A percentile compares a stretch with the other conserved stretches of the same genome.
Evolutionary conservation across 2,797 vertebrate genomes (phyloP).

Genomic region (Chanos chanos): DNA sequence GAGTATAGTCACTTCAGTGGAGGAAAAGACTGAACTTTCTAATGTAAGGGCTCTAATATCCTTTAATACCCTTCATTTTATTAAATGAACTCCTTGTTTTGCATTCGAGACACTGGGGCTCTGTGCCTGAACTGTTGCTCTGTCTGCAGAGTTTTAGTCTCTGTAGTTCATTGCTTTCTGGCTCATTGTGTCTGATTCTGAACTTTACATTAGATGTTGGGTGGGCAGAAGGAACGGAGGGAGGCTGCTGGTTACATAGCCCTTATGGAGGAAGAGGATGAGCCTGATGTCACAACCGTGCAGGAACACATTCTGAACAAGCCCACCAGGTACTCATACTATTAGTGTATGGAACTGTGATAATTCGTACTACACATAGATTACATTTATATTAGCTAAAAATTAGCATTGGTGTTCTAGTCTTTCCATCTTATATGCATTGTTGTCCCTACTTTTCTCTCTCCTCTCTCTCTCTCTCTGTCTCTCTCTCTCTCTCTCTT

Average conservation of each 20-base stretch:
- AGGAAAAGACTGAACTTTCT: constrained; percentile 10
- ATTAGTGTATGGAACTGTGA: neutral
- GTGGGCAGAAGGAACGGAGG: constrained; percentile 22
- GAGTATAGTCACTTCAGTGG: constrained; percentile 19
- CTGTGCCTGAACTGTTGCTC: no score
- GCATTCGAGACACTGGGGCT: no score
- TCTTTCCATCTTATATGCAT: no score
- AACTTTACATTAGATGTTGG: no score
- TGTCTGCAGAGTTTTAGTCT: no score
- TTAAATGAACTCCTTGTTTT: no score
- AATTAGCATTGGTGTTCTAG: no score
- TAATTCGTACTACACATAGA: no score
- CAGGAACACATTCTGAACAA: constrained; percentile 53
- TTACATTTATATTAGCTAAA: no score
- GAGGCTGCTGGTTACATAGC: constrained; percentile 29
- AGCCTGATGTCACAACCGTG: constrained; percentile 33
- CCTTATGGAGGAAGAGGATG: constrained; percentile 53
- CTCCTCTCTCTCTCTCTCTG: neutral
- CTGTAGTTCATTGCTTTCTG: no score
- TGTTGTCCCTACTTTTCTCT: neutral
- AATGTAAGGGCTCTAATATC: constrained; percentile 49
- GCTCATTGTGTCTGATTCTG: no score
- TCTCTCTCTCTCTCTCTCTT: neutral
- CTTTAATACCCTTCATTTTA: no score
- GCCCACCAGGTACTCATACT: constrained; percentile 64